A percentile compares a stretch with the other conserved stretches of the same genome.
phyloP scores from a whole-genome alignment of 2,113 vertebrate species.

The Piprites chloris region DNA sequence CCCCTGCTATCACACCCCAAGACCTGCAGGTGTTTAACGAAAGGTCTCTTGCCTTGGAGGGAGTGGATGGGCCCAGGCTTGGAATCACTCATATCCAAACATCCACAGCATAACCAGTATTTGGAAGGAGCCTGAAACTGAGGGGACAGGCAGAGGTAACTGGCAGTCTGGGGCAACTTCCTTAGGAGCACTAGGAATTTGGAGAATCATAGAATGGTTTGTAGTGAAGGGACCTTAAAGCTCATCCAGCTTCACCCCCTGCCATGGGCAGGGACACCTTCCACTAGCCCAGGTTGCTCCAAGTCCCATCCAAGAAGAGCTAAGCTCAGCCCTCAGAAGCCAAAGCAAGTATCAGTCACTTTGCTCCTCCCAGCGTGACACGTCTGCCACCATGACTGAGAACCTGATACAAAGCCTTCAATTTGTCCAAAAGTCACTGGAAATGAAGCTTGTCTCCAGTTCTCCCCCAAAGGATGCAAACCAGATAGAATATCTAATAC shows the following conservation, averaged over 20 bases:
- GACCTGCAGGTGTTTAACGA: background rate
- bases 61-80: background rate
- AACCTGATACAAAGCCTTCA: background rate
- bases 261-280: background rate
- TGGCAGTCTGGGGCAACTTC: background rate
- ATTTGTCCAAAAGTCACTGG: background rate
- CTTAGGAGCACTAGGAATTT: background rate
- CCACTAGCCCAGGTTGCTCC: background rate
- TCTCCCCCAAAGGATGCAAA: background rate
- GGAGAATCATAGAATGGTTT: background rate
- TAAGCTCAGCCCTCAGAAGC: background rate
- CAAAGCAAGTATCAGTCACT: background rate
- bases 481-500: background rate
- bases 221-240: background rate
- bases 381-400: background rate
- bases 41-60: background rate
- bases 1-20: accelerated
- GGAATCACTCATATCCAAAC: background rate
- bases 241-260: background rate
- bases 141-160: background rate
- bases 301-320: background rate
- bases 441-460: background rate
- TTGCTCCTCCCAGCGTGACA: background rate
- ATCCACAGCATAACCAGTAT: background rate
- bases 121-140: background rate